phyloP scores from a whole-genome alignment of 1,140 invertebrate species.

The Papilio glaucus region DNA sequence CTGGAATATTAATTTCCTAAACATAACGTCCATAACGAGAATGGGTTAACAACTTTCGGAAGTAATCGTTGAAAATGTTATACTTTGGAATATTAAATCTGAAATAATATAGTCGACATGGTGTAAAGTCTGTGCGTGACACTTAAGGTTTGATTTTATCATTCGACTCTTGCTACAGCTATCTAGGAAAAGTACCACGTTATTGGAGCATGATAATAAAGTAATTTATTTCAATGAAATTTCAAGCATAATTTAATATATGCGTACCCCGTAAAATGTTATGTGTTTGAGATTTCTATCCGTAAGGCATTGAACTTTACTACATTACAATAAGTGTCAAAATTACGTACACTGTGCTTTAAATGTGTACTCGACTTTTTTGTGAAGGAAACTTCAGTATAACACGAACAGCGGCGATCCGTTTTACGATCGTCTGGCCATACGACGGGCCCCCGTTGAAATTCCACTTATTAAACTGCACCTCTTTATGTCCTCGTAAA shows the following conservation, averaged over 20 bases:
- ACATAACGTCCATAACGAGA: slow-evolving; percentile 6
- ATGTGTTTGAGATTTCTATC: background rate
- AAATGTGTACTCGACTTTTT: slow-evolving; percentile 31
- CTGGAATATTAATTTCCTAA: slow-evolving; percentile 19
- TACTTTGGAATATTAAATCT: background rate
- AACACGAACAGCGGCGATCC: slow-evolving; percentile 23
- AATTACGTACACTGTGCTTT: background rate
- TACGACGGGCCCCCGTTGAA: slow-evolving; percentile 56
- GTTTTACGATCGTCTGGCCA: slow-evolving; percentile 54
- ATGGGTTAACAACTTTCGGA: slow-evolving; percentile 25
- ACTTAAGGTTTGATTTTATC: no score
- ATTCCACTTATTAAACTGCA: slow-evolving; percentile 73
- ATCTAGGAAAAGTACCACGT: background rate
- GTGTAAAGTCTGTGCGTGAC: no score
- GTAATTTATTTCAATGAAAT: background rate
- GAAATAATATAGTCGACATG: no score
- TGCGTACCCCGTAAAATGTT: background rate
- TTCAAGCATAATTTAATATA: background rate
- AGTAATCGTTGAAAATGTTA: background rate
- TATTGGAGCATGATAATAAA: background rate
- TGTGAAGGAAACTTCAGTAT: slow-evolving; percentile 40
- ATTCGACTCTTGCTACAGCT: background rate
- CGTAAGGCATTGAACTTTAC: background rate
- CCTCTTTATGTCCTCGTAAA: slow-evolving; percentile 74
- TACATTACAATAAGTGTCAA: background rate